These are phyloP conservation scores for Drepana falcataria DNA, from an alignment of 2,888 invertebrate genomes.

Conservation along the genomic window DNA sequence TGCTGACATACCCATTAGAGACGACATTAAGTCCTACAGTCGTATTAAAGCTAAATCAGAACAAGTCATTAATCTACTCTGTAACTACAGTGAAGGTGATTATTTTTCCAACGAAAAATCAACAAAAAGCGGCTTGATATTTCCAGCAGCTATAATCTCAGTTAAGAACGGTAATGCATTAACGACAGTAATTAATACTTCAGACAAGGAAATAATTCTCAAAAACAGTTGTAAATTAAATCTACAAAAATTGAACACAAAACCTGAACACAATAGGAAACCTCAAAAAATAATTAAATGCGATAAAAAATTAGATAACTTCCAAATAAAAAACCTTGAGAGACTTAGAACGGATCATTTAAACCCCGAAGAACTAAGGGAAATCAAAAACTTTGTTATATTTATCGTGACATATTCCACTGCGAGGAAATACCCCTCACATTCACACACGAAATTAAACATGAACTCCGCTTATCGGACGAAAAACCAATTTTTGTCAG, in stretches of 20 bases:
- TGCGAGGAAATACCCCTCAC: conserved; percentile 28
- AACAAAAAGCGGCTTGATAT: conserved; percentile 12
- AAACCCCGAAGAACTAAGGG: conserved; percentile 28
- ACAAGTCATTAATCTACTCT: conserved; percentile 15
- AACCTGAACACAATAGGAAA: no score
- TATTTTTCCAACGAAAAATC: conserved; percentile 9
- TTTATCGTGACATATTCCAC: conserved; percentile 35
- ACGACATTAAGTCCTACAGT: conserved; percentile 15
- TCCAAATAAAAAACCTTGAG: conserved; percentile 12
- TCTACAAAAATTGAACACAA: neutral
- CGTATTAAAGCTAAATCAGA: conserved; percentile 13
- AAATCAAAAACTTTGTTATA: conserved; percentile 22
- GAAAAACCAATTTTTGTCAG: conserved; percentile 18
- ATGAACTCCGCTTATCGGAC: conserved; percentile 29
- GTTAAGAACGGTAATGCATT: conserved; percentile 13
- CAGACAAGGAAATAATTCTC: conserved; percentile 7
- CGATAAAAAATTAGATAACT: conserved; percentile 1
- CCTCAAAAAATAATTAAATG: no score
- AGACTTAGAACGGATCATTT: conserved; percentile 17
- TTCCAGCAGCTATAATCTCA: conserved; percentile 12
- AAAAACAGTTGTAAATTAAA: conserved; percentile 10
- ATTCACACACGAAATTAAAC: conserved; percentile 31
- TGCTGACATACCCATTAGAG: conserved; percentile 12
- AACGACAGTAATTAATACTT: conserved; percentile 16
- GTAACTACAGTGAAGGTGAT: conserved; percentile 16